A percentile compares a stretch with the other conserved stretches of the same genome.
Evolutionary conservation across 2,797 vertebrate genomes (phyloP).

Genomic region (Chelidonichthys spinosus): DNA sequence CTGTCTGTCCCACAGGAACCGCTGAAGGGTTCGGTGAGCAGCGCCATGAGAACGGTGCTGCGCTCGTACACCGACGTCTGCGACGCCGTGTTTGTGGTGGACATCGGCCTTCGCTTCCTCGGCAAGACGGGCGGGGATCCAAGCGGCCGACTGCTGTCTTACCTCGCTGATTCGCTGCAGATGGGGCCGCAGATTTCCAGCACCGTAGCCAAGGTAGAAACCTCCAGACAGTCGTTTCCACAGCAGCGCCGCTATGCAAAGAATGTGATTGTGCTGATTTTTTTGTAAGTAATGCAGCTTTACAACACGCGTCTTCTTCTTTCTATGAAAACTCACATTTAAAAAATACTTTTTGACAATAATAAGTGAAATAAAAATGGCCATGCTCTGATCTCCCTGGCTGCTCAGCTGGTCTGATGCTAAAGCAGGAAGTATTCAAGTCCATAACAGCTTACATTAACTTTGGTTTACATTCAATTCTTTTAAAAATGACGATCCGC

Average conservation of each 20-base stretch:
- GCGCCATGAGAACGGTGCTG: constrained; percentile 66
- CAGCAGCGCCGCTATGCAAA: neutral
- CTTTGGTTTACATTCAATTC: neutral
- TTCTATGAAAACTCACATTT: neutral
- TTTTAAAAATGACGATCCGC: neutral
- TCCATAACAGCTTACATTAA: neutral
- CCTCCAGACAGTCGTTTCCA: neutral
- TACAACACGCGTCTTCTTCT: neutral
- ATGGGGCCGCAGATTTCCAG: constrained; percentile 77
- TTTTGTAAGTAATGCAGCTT: neutral
- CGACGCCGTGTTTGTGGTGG: constrained; percentile 72
- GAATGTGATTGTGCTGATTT: constrained; percentile 7
- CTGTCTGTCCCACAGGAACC: constrained; percentile 61
- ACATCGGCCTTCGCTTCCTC: constrained; percentile 81
- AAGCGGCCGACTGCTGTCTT: constrained; percentile 61
- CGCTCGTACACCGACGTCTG: constrained; percentile 81
- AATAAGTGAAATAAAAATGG: neutral
- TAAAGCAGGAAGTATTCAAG: neutral
- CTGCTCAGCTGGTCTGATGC: neutral
- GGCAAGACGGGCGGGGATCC: constrained; percentile 75
- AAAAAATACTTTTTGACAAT: neutral
- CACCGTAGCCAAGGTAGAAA: constrained; percentile 77
- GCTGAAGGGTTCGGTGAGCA: constrained; percentile 73
- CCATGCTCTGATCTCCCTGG: neutral
- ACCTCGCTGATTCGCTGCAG: constrained; percentile 74